Conservation (phyloP, 2,113 vertebrate genomes). For the Junco hyemalis region DNA sequence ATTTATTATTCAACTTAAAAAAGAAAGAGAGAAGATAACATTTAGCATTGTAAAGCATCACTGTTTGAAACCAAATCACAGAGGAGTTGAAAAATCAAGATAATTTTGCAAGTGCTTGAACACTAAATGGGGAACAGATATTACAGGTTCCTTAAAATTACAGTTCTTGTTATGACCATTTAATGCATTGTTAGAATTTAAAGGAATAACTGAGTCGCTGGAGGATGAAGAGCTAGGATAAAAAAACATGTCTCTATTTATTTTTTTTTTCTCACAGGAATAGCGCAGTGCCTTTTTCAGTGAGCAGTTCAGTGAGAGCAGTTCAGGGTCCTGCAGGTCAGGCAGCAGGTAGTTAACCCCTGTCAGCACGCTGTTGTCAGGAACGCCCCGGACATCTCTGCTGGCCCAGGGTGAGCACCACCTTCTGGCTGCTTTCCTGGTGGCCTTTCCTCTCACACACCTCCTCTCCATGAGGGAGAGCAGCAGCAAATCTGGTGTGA, state of each 20-base stretch:
- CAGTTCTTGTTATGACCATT: background rate
- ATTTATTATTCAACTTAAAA: background rate
- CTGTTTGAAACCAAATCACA: background rate
- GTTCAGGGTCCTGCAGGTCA: background rate
- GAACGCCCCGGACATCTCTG: accelerated
- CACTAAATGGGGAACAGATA: background rate
- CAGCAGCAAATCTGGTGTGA: background rate
- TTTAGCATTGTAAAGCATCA: background rate
- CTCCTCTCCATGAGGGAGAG: background rate
- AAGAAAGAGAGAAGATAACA: background rate
- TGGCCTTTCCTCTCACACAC: background rate
- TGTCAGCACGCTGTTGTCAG: background rate
- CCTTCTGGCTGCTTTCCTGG: background rate
- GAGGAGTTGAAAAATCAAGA: background rate
- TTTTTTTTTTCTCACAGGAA: background rate
- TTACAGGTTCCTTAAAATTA: background rate
- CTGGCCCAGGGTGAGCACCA: background rate
- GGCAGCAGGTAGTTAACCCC: background rate
- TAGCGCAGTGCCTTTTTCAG: background rate
- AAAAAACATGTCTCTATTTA: background rate
- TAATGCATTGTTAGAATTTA: background rate
- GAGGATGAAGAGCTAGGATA: background rate
- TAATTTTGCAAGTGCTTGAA: background rate
- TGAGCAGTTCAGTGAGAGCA: background rate
- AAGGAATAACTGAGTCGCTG: background rate